Evolutionary conservation across 2,888 invertebrate genomes (phyloP), one percentile per base, ranked within the genome.

Genomic region (Tubulanus polymorphus): DNA sequence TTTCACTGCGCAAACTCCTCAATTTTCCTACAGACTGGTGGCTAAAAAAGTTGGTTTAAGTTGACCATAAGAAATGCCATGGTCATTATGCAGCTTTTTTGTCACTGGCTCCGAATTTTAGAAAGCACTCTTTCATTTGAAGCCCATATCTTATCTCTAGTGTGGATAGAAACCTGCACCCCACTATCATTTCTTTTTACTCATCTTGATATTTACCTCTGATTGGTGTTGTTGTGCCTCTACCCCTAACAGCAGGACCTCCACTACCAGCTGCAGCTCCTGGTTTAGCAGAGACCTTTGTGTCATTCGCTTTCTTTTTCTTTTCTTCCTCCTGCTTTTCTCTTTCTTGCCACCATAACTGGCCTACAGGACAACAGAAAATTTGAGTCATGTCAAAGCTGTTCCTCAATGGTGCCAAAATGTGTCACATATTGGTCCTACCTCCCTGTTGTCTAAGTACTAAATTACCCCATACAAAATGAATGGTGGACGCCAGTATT

Each of bases 321-420:
- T 66, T 66, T 46, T 65, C 69, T 48, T 70, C 69, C 48, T 70
- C 71, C 45, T 58, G 63, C 51, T 70, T 67, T 8, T 65, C 48
- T 52, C 65, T 68, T 10, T 69, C 67, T 41, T 70, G 67, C 71
- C 72, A 76, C 76, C 76, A 76, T 51, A 66, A 61, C 60, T 76
- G 75, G 30, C 57, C 74, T 74, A 41, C 8, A 50, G 8, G n/a
- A 20, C 3, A 25, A 48, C 23, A 48, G 23, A 10, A 8, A 48
- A n/a, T n/a, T n/a, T n/a, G n/a, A n/a, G n/a, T n/a, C n/a, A n/a
- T n/a, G n/a, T n/a, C n/a, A n/a, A n/a, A n/a, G n/a, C n/a, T n/a
- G n/a, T n/a, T n/a, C n/a, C n/a, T n/a, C n/a, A n/a, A n/a, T n/a
- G n/a, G n/a, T n/a, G n/a, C n/a, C n/a, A n/a, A n/a, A n/a, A n/a